Conservation (phyloP, 2,113 vertebrate species). For the Callopanchax toddi region DNA sequence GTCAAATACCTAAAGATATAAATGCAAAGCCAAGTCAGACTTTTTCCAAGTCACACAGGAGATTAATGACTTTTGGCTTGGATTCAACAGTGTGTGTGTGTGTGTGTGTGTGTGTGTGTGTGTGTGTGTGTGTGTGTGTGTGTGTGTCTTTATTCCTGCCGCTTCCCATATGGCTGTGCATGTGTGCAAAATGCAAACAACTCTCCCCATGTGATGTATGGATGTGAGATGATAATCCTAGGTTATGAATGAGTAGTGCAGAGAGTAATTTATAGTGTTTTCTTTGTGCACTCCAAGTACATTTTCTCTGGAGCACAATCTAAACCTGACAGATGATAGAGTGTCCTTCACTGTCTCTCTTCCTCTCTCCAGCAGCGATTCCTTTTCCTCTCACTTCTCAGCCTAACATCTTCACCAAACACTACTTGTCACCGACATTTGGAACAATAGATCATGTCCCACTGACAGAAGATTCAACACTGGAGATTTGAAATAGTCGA, state of each 20-base stretch:
- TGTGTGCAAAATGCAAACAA: constrained; percentile 52
- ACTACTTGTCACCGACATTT: constrained; percentile 42
- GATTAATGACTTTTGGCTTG: constrained; percentile 70
- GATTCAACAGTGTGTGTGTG: constrained; percentile 19
- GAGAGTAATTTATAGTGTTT: constrained; percentile 72
- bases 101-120: constrained; percentile 41
- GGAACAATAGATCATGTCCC: constrained; percentile 39
- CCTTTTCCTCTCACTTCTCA: constrained; percentile 32
- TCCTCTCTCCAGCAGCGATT: constrained; percentile 31
- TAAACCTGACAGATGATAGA: constrained; percentile 55
- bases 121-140: constrained; percentile 26
- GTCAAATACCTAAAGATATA: constrained; percentile 35
- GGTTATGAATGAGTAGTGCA: constrained; percentile 65
- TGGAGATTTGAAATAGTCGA: constrained; percentile 25
- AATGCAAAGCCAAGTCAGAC: constrained; percentile 53
- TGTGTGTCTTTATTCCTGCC: constrained; percentile 33
- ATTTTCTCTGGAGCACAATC: constrained; percentile 51
- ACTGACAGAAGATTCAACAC: constrained; percentile 22
- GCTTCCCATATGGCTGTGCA: constrained; percentile 54
- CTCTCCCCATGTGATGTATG: constrained; percentile 64
- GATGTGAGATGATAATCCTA: constrained; percentile 64
- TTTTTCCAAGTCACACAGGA: constrained; percentile 47
- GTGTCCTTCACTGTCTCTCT: constrained; percentile 15
- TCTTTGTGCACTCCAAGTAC: constrained; percentile 55
- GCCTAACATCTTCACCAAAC: constrained; percentile 14